Evolutionary conservation across 2,797 vertebrate species (phyloP).

Genomic region (Sebastes minor): DNA sequence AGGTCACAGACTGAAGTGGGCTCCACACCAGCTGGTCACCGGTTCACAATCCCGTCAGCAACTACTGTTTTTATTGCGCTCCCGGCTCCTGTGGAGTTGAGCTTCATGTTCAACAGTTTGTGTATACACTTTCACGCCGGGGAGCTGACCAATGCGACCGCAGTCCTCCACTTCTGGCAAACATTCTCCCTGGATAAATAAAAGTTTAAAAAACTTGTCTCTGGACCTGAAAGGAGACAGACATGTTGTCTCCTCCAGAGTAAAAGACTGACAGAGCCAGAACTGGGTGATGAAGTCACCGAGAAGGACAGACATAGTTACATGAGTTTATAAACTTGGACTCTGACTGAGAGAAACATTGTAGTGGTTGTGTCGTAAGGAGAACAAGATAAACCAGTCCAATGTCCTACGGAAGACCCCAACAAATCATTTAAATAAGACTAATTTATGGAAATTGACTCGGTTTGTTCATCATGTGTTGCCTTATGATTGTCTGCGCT

Average conservation of each 20-base stretch:
- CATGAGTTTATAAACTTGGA: constrained; percentile 21
- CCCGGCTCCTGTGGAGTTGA: constrained; percentile 6
- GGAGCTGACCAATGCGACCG: constrained; percentile 45
- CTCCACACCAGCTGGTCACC: constrained; percentile 16
- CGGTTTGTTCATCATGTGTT: not conserved
- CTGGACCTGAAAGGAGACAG: constrained; percentile 55
- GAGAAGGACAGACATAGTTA: constrained; percentile 15
- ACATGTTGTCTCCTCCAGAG: constrained; percentile 57
- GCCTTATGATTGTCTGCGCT: not conserved
- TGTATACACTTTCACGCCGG: constrained; percentile 35
- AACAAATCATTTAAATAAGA: not conserved
- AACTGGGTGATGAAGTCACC: constrained; percentile 38
- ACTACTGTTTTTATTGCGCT: constrained; percentile 47
- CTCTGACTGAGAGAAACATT: constrained; percentile 7
- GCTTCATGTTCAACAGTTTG: constrained; percentile 25
- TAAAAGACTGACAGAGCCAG: constrained; percentile 8
- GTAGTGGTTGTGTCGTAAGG: not conserved
- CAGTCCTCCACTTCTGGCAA: constrained; percentile 49
- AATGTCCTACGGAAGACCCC: not conserved
- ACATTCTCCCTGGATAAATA: constrained; percentile 41
- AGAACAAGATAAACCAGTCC: not conserved
- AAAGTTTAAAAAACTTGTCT: constrained; percentile 24
- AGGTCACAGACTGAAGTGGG: constrained; percentile 38
- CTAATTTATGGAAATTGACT: constrained; percentile 14
- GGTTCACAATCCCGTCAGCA: constrained; percentile 30